Evolutionary conservation across 2,888 invertebrate genomes (phyloP), one percentile per base, ranked within the genome.

Genomic region (Ormyrus nitidulus): DNA sequence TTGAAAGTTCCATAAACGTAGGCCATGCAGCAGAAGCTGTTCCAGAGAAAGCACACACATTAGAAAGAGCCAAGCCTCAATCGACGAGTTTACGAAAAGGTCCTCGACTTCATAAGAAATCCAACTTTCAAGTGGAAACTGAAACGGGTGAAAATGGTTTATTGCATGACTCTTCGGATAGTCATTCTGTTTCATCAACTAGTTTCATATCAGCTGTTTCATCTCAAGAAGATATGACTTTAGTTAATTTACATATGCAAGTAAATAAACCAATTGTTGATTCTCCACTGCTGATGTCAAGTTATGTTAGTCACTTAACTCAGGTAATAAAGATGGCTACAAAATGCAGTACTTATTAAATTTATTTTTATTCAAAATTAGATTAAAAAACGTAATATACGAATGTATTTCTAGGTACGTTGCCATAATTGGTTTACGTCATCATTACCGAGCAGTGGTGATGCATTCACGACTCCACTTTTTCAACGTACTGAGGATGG

Each of bases 211-310:
- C 97, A 0, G 98, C 97, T 4, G 95, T 97, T 83, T 98, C 97
- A 0, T 98, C 97, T 10, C 97, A 97, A 89, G 97, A 98, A 91
- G 97, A 97, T 88, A 94, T 97, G 91, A 97, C 97, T 0, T 91
- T 97, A 75, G 97, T 99, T 0, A 98, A 98, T 91, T 92, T 99
- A 13, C 98, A 98, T 87, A 96, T 97, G 94, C 98, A 99, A 92
- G 95, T 97, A 48, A 97, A 97, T 89, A 93, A 94, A 85, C 96
- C 98, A 0, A 98, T 99, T 83, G 95, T 97, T 6, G 97, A 98
- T 87, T 98, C 98, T 0, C 98, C 98, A 0, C 92, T 99, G 73
- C 92, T 99, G 0, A 97, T 99, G 97, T 96, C 97, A 5, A 98
- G 98, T 87, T 99, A 99, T 89, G 94, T 96, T 88, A 95, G 95